phyloP scores from a whole-genome alignment of 2,113 vertebrate genomes.

The Nesoenas mayeri region DNA sequence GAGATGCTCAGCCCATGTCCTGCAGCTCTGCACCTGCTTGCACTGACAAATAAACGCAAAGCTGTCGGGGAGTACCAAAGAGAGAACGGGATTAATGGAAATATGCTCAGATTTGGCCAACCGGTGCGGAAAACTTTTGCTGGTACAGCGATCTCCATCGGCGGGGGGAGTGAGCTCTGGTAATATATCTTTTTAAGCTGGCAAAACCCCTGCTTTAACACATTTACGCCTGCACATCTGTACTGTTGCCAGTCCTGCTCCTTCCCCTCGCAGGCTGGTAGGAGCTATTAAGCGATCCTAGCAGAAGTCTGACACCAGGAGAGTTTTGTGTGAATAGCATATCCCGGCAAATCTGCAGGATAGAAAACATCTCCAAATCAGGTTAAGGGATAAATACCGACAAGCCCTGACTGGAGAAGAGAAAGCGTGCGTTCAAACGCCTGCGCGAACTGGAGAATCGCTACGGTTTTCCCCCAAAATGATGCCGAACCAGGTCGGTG shows the following conservation, averaged over 20 bases:
- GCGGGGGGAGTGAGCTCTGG: background rate
- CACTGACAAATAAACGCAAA: background rate
- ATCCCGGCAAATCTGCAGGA: slow-evolving; percentile 41
- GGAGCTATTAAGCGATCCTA: slow-evolving; percentile 14
- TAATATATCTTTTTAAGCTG: background rate
- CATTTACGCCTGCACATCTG: background rate
- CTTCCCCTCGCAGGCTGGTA: slow-evolving; percentile 3
- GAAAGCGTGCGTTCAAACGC: background rate
- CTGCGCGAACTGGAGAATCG: background rate
- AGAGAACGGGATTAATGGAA: background rate
- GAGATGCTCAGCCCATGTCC: slow-evolving; percentile 41
- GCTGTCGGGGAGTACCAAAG: background rate
- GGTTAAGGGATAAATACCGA: slow-evolving; percentile 45
- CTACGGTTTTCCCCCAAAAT: accelerated
- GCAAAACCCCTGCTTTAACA: slow-evolving; percentile 3
- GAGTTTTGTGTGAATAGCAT: slow-evolving; percentile 50
- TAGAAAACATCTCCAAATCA: slow-evolving; percentile 33
- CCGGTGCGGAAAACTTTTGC: accelerated
- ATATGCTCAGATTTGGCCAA: background rate
- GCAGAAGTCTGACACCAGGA: slow-evolving; percentile 59
- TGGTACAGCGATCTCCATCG: background rate
- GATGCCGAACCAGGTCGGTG: background rate
- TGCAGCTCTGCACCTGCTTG: slow-evolving; percentile 60
- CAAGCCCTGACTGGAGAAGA: background rate
- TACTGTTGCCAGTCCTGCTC: background rate